phyloP scores from a whole-genome alignment of 2,113 vertebrate genomes.

The Pantherophis guttatus region DNA sequence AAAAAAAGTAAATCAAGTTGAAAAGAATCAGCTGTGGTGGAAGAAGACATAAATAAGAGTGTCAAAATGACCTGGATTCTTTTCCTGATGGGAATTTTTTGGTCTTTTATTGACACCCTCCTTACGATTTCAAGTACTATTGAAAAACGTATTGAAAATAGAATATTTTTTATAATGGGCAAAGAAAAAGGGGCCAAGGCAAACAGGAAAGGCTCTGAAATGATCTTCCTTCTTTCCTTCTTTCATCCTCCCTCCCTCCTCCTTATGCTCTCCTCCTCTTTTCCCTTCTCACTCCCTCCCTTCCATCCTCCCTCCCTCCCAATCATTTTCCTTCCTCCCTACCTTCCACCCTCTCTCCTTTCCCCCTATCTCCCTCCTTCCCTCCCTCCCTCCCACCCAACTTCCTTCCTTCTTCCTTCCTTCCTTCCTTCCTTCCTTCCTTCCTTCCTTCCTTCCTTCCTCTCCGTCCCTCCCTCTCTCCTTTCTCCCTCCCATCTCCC shows the following conservation, averaged over 20 bases:
- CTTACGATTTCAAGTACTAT: conserved; percentile 41
- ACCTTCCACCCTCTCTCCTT: too few species aligned
- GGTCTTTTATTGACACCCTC: conserved; percentile 43
- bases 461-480: too few species aligned
- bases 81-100: not conserved
- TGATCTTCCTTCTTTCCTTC: not conserved
- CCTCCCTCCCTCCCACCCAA: too few species aligned
- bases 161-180: not conserved
- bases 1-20: conserved; percentile 70
- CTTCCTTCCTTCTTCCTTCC: too few species aligned
- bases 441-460: too few species aligned
- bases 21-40: conserved; percentile 47
- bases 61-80: conserved; percentile 50
- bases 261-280: not conserved
- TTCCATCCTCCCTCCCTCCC: too few species aligned
- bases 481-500: too few species aligned
- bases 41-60: conserved; percentile 62
- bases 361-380: too few species aligned
- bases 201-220: not conserved
- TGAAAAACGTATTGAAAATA: not conserved
- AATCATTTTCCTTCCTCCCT: too few species aligned
- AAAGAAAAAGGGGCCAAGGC: not conserved
- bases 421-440: too few species aligned
- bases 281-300: not conserved
- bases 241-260: not conserved